Conservation (phyloP, 2,888 invertebrate species). For the Conistra vaccinii region DNA sequence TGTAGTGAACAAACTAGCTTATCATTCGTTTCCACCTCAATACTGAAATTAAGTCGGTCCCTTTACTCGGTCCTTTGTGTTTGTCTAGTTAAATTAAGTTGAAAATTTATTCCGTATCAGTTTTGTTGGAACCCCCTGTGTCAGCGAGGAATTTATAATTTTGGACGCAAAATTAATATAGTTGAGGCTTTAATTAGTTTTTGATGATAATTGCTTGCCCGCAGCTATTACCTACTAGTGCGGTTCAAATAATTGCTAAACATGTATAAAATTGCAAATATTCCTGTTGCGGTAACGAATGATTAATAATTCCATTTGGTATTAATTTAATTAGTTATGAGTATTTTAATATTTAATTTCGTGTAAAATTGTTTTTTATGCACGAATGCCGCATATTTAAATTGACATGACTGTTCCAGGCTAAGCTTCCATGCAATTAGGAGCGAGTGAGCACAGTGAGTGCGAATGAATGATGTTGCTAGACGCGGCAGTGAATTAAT, state of each 20-base stretch:
- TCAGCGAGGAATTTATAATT: conserved; percentile 89
- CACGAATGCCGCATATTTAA: conserved; percentile 14
- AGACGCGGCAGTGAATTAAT: conserved; percentile 82
- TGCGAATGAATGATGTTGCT: conserved; percentile 78
- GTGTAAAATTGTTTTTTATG: conserved; percentile 4
- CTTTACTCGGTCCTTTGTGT: conserved; percentile 86
- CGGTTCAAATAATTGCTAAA: conserved; percentile 61
- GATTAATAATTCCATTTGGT: conserved; percentile 52
- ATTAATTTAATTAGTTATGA: conserved; percentile 57
- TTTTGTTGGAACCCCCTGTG: conserved; percentile 81
- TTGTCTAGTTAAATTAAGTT: conserved; percentile 90
- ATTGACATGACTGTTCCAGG: conserved; percentile 57
- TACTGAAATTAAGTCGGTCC: conserved; percentile 87
- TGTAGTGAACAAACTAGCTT: conserved; percentile 80
- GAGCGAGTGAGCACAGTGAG: conserved; percentile 64
- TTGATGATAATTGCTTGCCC: conserved; percentile 77
- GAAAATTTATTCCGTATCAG: conserved; percentile 90
- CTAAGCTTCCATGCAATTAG: conserved; percentile 71
- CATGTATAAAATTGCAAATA: conserved; percentile 47
- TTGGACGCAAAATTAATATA: conserved; percentile 84
- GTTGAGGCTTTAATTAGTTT: conserved; percentile 80
- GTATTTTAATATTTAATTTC: conserved; percentile 21
- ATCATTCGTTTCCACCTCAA: conserved; percentile 89
- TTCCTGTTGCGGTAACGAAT: conserved; percentile 35
- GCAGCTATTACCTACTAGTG: conserved; percentile 60